Conservation (phyloP, 2,888 invertebrate genomes). For the Polydrusus tereticollis region DNA sequence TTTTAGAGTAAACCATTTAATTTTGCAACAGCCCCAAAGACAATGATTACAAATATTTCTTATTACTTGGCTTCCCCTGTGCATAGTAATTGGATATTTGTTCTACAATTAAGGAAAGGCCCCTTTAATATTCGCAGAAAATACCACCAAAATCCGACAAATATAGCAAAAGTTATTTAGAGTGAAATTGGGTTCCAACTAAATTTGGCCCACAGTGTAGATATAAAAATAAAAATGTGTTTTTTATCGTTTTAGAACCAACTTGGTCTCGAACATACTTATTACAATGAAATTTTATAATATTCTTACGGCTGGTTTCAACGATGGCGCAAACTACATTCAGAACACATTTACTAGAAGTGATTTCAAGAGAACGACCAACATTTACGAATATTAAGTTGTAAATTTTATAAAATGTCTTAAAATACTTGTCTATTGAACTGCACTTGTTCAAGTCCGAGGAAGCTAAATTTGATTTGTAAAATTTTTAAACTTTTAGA, state of each 20-base stretch:
- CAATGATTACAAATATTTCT: no score
- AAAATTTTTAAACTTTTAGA: no score
- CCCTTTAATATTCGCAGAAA: no score
- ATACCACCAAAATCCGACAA: no score
- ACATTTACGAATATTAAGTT: constrained; percentile 36
- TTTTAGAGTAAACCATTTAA: no score
- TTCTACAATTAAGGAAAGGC: no score
- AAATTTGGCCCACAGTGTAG: no score
- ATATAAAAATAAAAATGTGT: background rate
- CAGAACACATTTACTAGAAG: constrained; percentile 37
- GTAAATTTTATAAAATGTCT: constrained; percentile 34
- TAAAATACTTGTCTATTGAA: constrained; percentile 35
- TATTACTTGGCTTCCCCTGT: no score
- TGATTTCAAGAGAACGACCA: constrained; percentile 31
- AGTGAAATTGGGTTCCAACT: no score
- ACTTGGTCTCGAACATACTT: background rate
- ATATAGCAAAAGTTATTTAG: no score
- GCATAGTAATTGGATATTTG: no score
- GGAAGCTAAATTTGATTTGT: constrained; percentile 12
- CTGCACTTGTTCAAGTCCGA: constrained; percentile 16
- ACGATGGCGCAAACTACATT: constrained; percentile 32
- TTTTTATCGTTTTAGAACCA: background rate
- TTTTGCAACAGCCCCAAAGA: no score
- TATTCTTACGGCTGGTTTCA: constrained; percentile 24
- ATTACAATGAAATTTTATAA: constrained; percentile 38